A percentile compares a stretch with the other conserved stretches of the same genome.
Evolutionary conservation across 1,140 invertebrate species (phyloP).

Genomic region (Phymastichus coffea): DNA sequence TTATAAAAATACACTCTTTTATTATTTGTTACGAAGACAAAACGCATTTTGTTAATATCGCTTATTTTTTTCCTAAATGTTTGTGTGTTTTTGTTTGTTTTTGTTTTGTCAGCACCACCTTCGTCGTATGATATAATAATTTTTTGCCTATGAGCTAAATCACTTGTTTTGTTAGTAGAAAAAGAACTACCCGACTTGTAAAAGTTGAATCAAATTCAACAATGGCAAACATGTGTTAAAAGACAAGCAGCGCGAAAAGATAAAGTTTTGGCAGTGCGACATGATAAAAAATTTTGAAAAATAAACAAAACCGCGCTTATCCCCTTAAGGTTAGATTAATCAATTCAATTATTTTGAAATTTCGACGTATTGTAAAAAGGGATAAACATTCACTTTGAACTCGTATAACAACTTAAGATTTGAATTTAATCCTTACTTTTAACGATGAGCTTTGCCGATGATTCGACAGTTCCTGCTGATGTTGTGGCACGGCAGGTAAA

Average conservation of each 20-base stretch:
- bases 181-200: conserved; percentile 38
- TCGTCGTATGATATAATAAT: conserved; percentile 27
- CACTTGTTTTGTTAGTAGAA: conserved; percentile 33
- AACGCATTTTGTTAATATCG: background rate
- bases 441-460: conserved; percentile 88
- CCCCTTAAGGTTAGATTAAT: background rate
- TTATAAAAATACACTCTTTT: background rate
- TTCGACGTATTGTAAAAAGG: background rate
- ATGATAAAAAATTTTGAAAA: conserved; percentile 8
- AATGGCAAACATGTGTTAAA: conserved; percentile 33
- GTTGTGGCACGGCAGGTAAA: conserved; percentile 91
- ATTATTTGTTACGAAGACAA: conserved; percentile 9
- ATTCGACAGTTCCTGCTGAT: conserved; percentile 86
- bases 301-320: conserved; percentile 2
- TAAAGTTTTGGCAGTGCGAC: conserved; percentile 32
- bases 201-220: conserved; percentile 33
- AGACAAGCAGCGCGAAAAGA: conserved; percentile 31
- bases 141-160: conserved; percentile 8
- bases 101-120: conserved; percentile 41
- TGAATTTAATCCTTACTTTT: conserved; percentile 65
- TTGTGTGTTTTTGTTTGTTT: conserved; percentile 7
- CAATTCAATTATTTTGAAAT: background rate
- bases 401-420: conserved; percentile 33
- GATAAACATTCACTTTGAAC: conserved; percentile 19
- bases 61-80: background rate